phyloP scores from a whole-genome alignment of 2,113 vertebrate genomes.

The Charadrius vociferus region DNA sequence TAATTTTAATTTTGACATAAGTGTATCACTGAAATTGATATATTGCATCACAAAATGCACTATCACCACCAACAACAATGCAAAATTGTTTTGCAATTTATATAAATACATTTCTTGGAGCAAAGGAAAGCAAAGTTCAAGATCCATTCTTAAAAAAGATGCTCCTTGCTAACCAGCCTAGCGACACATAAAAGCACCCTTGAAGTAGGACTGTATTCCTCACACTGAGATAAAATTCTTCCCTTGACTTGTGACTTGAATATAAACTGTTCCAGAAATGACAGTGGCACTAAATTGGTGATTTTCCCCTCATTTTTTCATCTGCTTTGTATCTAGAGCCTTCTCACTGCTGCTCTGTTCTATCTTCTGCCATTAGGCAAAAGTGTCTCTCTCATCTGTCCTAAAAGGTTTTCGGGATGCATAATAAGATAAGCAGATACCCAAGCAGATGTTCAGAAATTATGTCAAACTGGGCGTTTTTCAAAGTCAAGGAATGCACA shows the following conservation, averaged over 20 bases:
- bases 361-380: neutral
- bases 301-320: neutral
- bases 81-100: slow-evolving; percentile 57
- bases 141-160: slow-evolving; percentile 50
- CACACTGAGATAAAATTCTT: slow-evolving; percentile 30
- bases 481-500: neutral
- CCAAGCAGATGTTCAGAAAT: neutral
- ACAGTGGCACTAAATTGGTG: neutral
- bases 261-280: slow-evolving; percentile 3
- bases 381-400: neutral
- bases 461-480: neutral
- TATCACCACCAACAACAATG: slow-evolving; percentile 63
- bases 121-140: slow-evolving; percentile 52
- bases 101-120: slow-evolving; percentile 61
- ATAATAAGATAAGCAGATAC: neutral
- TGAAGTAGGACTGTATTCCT: slow-evolving; percentile 47
- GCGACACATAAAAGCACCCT: slow-evolving; percentile 48
- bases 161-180: slow-evolving; percentile 55
- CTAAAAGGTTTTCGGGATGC: neutral
- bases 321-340: neutral
- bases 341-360: neutral
- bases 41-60: slow-evolving; percentile 66
- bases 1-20: slow-evolving; percentile 33
- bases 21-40: slow-evolving; percentile 59
- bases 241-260: slow-evolving; percentile 15